These are phyloP conservation scores for Pristionchus pacificus DNA, from an alignment of 1,140 invertebrate genomes.

Conservation along the genomic window DNA sequence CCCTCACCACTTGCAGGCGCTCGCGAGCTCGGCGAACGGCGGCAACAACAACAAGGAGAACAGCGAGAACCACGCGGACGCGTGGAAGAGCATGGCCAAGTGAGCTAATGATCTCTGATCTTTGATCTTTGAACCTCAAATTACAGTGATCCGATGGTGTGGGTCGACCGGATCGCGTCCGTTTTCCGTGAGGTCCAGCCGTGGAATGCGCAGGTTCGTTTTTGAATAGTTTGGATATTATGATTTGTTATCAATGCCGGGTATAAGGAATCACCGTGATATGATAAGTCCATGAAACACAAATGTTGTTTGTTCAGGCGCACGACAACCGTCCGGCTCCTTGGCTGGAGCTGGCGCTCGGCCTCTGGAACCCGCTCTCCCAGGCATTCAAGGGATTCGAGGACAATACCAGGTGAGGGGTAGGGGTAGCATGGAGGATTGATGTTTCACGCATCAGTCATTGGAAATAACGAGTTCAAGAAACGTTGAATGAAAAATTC, in stretches of 20 bases:
- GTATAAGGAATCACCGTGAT: too few species aligned
- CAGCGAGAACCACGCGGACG: slow-evolving; percentile 37
- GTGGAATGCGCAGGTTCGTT: slow-evolving; percentile 41
- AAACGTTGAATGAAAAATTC: too few species aligned
- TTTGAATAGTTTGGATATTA: neutral
- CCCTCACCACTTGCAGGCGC: neutral
- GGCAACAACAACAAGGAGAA: slow-evolving; percentile 2
- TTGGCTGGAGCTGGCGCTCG: slow-evolving; percentile 17
- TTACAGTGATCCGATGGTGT: slow-evolving; percentile 74
- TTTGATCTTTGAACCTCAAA: neutral
- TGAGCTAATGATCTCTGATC: neutral
- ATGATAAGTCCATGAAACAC: too few species aligned
- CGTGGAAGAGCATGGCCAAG: slow-evolving; percentile 61
- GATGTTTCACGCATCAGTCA: too few species aligned
- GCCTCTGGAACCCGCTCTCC: slow-evolving; percentile 7
- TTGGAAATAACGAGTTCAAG: too few species aligned
- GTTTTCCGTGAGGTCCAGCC: slow-evolving; percentile 67
- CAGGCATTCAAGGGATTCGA: slow-evolving; percentile 13
- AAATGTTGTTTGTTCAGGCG: neutral
- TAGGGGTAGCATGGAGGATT: too few species aligned
- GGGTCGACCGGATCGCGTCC: slow-evolving; percentile 84
- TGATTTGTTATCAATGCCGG: too few species aligned
- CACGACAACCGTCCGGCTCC: slow-evolving; percentile 74
- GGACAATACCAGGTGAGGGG: slow-evolving; percentile 8
- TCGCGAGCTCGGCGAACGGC: neutral